These are phyloP conservation scores for Aurelia coerulea DNA, from an alignment of 30 jellyfish, hydroid and myxozoan species.

Conservation along the genomic window DNA sequence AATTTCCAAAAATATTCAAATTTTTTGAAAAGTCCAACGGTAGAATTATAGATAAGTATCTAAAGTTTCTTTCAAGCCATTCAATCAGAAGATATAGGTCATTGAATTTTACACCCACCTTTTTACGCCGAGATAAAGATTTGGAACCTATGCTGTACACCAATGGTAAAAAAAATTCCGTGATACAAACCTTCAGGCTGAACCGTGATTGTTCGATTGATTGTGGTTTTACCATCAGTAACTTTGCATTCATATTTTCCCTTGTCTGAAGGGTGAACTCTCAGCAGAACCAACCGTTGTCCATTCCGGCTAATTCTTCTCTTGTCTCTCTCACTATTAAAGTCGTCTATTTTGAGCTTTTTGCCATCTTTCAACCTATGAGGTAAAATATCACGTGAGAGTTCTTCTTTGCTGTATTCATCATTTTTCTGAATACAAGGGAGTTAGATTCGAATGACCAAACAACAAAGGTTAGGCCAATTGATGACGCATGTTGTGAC, in stretches of 20 bases:
- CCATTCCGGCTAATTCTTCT: not conserved
- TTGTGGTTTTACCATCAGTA: conserved; percentile 8
- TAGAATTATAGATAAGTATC: too few species aligned
- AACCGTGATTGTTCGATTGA: conserved; percentile 38
- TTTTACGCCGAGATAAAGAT: too few species aligned
- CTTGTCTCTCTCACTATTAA: not conserved
- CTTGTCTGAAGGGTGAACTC: conserved; percentile 22
- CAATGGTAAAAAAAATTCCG: not conserved
- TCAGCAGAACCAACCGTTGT: not conserved
- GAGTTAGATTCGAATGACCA: not conserved
- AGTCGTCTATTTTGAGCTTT: not conserved
- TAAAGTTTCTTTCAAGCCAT: too few species aligned
- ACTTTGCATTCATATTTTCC: conserved; percentile 38
- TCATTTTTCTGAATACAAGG: not conserved
- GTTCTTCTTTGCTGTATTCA: too few species aligned
- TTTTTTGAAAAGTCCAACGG: too few species aligned
- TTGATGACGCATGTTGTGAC: too few species aligned
- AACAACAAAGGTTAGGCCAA: not conserved
- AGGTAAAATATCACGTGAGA: not conserved
- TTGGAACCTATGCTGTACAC: too few species aligned
- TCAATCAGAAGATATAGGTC: too few species aligned
- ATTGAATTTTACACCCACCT: too few species aligned
- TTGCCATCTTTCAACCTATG: conserved; percentile 13
- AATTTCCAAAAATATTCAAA: too few species aligned
- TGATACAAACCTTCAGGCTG: not conserved